phyloP scores from a whole-genome alignment of 2,888 invertebrate species.

The Ceratothoa steindachneri region DNA sequence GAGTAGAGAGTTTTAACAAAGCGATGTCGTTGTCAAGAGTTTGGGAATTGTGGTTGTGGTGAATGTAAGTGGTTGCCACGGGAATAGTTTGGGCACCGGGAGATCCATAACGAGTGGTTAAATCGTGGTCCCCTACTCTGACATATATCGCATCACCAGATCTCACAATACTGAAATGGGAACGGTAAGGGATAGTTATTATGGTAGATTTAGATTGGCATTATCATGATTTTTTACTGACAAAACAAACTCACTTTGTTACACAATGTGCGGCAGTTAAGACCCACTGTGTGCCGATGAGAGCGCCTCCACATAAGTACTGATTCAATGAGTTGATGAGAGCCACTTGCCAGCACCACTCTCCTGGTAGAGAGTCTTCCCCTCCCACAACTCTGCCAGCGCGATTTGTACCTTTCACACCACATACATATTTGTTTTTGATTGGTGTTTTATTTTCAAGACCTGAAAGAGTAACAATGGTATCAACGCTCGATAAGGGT shows the following conservation, averaged over 20 bases:
- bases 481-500: too few species aligned
- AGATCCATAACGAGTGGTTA: conserved; percentile 83
- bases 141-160: conserved; percentile 91
- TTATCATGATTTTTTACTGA: not conserved
- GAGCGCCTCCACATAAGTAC: conserved; percentile 86
- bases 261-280: conserved; percentile 90
- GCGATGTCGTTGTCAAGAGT: conserved; percentile 93
- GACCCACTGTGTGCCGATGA: conserved; percentile 88
- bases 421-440: conserved; percentile 86
- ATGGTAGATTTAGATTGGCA: not conserved
- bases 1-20: conserved; percentile 72
- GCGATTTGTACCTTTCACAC: conserved; percentile 71
- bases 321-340: conserved; percentile 88
- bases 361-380: conserved; percentile 82
- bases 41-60: conserved; percentile 92
- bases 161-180: conserved; percentile 70
- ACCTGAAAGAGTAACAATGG: too few species aligned
- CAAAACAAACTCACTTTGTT: conserved; percentile 71
- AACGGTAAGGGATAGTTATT: conserved; percentile 8
- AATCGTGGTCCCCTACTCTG: conserved; percentile 84
- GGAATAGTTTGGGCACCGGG: conserved; percentile 84
- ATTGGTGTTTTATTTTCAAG: conserved; percentile 52
- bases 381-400: conserved; percentile 74
- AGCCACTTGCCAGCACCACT: conserved; percentile 95
- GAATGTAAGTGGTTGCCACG: conserved; percentile 89